Evolutionary conservation across 1,140 invertebrate genomes (phyloP), one percentile per base, ranked within the genome.

Genomic region (Agrypnia vestita): DNA sequence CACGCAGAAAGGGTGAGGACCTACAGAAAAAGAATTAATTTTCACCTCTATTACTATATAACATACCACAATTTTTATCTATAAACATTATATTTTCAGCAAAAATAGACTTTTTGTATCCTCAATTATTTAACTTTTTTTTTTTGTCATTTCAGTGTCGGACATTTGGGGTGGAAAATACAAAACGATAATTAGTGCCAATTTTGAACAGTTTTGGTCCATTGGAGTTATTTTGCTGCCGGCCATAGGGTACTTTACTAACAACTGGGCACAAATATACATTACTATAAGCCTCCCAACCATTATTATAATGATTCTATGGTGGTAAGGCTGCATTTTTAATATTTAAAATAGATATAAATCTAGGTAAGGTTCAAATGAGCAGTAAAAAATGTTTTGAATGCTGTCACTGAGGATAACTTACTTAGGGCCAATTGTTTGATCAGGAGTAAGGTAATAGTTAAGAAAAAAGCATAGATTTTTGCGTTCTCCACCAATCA

Each of bases 151-250:
- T 78, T 56, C 64, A 88, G 87, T 88, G 84, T 76, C 85, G 8
- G 88, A 89, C 69, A 89, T 88, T 35, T 86, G 85, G 1, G 85
- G 85, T 11, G 88, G 87, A 10, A 87, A 85, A 17, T 85, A 87
- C 71, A 85, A 85, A 59, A 88, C 86, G 11, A 87, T 85, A 49
- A 86, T 87, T 3, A 84, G 82, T 0, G 86, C 86, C 1, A 84
- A 88, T 0, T 88, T 88, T 76, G 88, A 89, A 81, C 86, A 88
- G 56, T 88, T 87, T 74, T 89, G 88, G 88, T 88, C 88, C 1
- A 84, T 89, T 59, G 88, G 87, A n/a, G 86, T 89, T 6, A 87
- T 89, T 80, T 84, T 89, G 80, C 72, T 89, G 56, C 86, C 88
- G 0, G 87, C 85, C 0, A 84, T 89, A 6, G 86, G 87, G 12